A percentile compares a stretch with the other conserved stretches of the same genome.
These are phyloP conservation scores for Epicauta chinensis DNA, from an alignment of 1,140 invertebrate genomes.

Conservation along the genomic window DNA sequence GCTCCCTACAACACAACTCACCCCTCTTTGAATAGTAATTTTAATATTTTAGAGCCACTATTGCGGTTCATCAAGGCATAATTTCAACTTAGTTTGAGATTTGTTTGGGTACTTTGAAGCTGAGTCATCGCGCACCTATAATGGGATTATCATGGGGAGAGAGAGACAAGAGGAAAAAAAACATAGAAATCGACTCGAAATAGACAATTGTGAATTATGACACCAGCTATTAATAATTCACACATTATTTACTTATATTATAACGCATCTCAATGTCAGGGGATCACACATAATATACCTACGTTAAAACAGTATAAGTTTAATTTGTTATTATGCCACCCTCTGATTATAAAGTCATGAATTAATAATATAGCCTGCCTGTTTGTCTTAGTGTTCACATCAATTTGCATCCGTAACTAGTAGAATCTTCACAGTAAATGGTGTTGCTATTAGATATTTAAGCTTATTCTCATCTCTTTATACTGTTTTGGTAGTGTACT, in stretches of 20 bases:
- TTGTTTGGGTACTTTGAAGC: background rate
- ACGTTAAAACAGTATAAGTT: slow-evolving; percentile 14
- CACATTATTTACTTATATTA: too few species aligned
- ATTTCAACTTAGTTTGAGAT: slow-evolving; percentile 5
- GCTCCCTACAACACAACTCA: slow-evolving; percentile 14
- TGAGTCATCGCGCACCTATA: background rate
- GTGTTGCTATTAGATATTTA: slow-evolving; percentile 16
- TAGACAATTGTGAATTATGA: too few species aligned
- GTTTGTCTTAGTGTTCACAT: slow-evolving; percentile 19
- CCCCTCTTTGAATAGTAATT: slow-evolving; percentile 13
- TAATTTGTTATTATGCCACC: slow-evolving; percentile 20
- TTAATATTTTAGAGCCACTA: slow-evolving; percentile 19
- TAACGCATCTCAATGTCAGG: background rate
- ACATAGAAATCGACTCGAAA: too few species aligned
- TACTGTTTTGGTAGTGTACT: background rate
- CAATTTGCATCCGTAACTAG: slow-evolving; percentile 24
- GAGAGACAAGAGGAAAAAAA: too few species aligned
- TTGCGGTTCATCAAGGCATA: slow-evolving; percentile 8
- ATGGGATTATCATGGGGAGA: too few species aligned
- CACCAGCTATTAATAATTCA: too few species aligned
- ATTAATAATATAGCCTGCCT: slow-evolving; percentile 20
- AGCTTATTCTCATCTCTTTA: slow-evolving; percentile 4
- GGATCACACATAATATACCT: slow-evolving; percentile 6
- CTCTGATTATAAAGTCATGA: slow-evolving; percentile 19
- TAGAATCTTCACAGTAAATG: slow-evolving; percentile 19